Percentiles rank a stretch among this genome's conserved stretches.
Conservation (phyloP, 2,888 invertebrate genomes). For the Ennomos quercinarius region DNA sequence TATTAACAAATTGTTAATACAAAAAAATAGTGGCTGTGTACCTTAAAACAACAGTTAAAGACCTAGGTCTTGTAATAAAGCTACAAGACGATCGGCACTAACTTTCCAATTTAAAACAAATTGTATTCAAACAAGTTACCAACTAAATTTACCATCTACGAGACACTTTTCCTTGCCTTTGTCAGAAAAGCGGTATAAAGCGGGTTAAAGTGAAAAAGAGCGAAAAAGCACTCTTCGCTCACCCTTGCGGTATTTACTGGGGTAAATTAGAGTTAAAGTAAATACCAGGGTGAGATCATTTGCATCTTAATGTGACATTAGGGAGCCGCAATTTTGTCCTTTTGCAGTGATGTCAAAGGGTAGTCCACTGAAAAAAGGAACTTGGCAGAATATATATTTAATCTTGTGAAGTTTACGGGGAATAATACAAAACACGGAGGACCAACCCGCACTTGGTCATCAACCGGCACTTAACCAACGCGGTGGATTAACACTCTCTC, state of each 20-base stretch:
- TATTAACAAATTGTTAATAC: too few species aligned
- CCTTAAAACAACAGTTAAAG: too few species aligned
- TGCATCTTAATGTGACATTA: slow-evolving; percentile 85
- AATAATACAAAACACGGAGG: too few species aligned
- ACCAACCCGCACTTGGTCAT: too few species aligned
- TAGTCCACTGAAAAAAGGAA: neutral
- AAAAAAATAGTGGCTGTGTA: too few species aligned
- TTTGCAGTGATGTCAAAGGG: slow-evolving; percentile 46
- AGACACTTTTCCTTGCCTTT: slow-evolving; percentile 44
- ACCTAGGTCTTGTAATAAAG: neutral
- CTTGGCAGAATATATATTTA: neutral
- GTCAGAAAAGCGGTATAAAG: slow-evolving; percentile 45
- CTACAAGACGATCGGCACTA: slow-evolving; percentile 1
- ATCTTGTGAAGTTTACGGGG: too few species aligned
- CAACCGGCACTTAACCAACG: too few species aligned
- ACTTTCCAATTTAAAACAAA: slow-evolving; percentile 18
- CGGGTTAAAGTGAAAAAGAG: slow-evolving; percentile 41
- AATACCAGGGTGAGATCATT: slow-evolving; percentile 79
- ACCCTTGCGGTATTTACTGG: slow-evolving; percentile 78
- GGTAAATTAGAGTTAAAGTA: slow-evolving; percentile 78
- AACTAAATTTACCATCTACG: slow-evolving; percentile 20
- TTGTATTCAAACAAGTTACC: slow-evolving; percentile 32
- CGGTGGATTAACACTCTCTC: too few species aligned
- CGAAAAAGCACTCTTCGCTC: slow-evolving; percentile 48
- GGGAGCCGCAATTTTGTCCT: slow-evolving; percentile 65